phyloP scores from a whole-genome alignment of 2,888 invertebrate genomes.

The Hydrotaea diabolus region DNA sequence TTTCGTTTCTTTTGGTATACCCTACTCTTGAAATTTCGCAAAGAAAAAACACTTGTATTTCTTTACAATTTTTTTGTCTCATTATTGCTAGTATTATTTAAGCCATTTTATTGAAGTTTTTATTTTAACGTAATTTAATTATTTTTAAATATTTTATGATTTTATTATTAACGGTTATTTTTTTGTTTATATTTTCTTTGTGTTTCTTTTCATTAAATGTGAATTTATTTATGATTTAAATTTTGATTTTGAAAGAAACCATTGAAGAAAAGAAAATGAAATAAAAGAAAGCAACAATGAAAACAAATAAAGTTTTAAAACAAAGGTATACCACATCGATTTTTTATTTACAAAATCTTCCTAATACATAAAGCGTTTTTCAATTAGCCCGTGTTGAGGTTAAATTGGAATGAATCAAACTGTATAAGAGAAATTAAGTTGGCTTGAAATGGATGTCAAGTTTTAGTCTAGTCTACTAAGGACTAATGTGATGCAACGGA shows the following conservation, averaged over 20 bases:
- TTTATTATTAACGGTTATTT: conserved; percentile 27
- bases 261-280: conserved; percentile 16
- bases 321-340: neutral
- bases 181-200: conserved; percentile 1
- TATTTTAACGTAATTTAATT: conserved; percentile 38
- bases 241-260: conserved; percentile 25
- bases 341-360: conserved; percentile 25
- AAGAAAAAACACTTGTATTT: conserved; percentile 19
- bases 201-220: conserved; percentile 30
- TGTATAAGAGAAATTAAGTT: too few species aligned
- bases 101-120: conserved; percentile 26
- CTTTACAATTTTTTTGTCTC: conserved; percentile 12
- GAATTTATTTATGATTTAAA: conserved; percentile 46
- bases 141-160: conserved; percentile 45
- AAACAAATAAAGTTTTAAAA: conserved; percentile 32
- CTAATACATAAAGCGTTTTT: too few species aligned
- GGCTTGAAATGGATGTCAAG: too few species aligned
- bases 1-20: conserved; percentile 52
- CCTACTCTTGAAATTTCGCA: conserved; percentile 46
- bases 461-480: too few species aligned
- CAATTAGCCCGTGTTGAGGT: too few species aligned
- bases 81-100: conserved; percentile 32
- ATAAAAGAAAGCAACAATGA: neutral
- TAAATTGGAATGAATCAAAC: too few species aligned
- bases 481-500: too few species aligned